Conservation (phyloP, 2,888 invertebrate genomes). For the Muschampia plurimacula region DNA sequence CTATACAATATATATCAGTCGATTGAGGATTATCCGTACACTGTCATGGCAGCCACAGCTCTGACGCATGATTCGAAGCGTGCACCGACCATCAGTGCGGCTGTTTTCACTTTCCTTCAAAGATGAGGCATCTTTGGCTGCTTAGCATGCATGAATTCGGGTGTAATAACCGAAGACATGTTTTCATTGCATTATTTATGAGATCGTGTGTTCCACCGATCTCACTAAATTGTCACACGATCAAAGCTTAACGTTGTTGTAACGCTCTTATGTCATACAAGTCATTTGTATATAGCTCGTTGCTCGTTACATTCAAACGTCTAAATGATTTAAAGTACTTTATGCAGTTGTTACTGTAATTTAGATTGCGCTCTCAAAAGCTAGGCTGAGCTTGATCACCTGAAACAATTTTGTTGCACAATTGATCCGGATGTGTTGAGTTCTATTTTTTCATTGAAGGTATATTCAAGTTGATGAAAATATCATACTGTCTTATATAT, state of each 20-base stretch:
- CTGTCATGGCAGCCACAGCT: constrained; percentile 1
- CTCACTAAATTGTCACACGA: constrained; percentile 60
- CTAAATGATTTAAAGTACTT: constrained; percentile 17
- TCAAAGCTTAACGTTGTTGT: constrained; percentile 32
- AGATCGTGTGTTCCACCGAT: constrained; percentile 55
- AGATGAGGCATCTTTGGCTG: constrained; percentile 47
- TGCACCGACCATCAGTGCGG: constrained; percentile 21
- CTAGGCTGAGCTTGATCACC: not conserved
- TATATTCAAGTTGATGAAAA: not conserved
- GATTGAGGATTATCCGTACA: not conserved
- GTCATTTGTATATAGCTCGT: constrained; percentile 23
- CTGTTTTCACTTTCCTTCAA: constrained; percentile 56
- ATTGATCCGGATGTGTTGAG: not conserved
- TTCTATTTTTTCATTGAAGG: not conserved
- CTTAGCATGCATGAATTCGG: constrained; percentile 70
- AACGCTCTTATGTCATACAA: constrained; percentile 23
- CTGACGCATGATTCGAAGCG: constrained; percentile 31
- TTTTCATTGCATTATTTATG: constrained; percentile 69
- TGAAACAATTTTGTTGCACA: constrained; percentile 5
- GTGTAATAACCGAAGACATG: constrained; percentile 73
- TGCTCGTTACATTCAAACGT: constrained; percentile 13
- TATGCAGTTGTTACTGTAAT: constrained; percentile 8
- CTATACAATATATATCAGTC: not conserved
- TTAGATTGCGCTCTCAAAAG: constrained; percentile 17
- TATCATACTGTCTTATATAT: not conserved